Conservation (phyloP, 2,797 vertebrate species). For the Rhadinocentrus ornatus region DNA sequence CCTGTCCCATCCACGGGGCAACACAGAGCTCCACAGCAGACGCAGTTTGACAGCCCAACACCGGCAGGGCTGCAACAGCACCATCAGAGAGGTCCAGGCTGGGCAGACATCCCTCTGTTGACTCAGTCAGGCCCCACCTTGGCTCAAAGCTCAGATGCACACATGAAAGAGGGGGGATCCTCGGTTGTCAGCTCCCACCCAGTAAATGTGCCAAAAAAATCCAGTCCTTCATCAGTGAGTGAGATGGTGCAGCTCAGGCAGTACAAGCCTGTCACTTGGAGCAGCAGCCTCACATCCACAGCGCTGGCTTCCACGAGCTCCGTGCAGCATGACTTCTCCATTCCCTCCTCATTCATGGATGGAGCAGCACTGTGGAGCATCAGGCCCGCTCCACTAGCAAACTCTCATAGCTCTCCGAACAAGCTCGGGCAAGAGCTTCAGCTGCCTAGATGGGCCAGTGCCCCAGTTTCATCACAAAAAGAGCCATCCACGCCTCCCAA, state of each 20-base stretch:
- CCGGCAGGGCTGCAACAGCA: conserved; percentile 47
- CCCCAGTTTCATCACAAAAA: conserved; percentile 53
- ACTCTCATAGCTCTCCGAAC: conserved; percentile 61
- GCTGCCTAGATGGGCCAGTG: conserved; percentile 59
- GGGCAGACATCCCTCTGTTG: conserved; percentile 55
- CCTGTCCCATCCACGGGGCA: conserved; percentile 63
- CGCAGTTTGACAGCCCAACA: conserved; percentile 40
- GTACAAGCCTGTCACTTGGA: conserved; percentile 58
- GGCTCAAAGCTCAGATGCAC: conserved; percentile 58
- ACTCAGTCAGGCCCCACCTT: conserved; percentile 50
- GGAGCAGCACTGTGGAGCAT: conserved; percentile 76
- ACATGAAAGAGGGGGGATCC: conserved; percentile 52
- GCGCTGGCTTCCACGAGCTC: conserved; percentile 57
- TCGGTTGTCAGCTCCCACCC: conserved; percentile 42
- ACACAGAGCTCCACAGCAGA: conserved; percentile 42
- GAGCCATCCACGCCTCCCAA: conserved; percentile 53
- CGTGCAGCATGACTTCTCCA: conserved; percentile 53
- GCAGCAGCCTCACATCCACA: conserved; percentile 52
- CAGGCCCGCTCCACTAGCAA: conserved; percentile 53
- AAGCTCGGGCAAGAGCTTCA: conserved; percentile 68
- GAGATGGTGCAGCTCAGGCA: conserved; percentile 67
- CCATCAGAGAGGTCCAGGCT: conserved; percentile 61
- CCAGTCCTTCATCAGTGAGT: conserved; percentile 46
- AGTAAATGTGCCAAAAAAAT: conserved; percentile 51
- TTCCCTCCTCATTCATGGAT: conserved; percentile 58